Base-by-base conservation (phyloP, 2,888 invertebrate species). In the Mimas tiliae region DNA sequence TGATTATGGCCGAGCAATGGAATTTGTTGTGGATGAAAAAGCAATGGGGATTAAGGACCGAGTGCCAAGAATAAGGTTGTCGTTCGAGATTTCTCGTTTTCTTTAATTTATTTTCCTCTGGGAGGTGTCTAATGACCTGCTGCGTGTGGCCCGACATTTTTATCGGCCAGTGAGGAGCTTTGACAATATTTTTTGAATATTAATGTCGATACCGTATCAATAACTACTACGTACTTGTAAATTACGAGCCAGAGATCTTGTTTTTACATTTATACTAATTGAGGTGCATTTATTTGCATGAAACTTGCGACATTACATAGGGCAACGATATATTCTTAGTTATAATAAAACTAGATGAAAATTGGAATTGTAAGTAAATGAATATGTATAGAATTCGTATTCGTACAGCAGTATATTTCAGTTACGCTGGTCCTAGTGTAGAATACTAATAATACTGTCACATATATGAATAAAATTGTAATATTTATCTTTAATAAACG, bases 91-190 rank as follows among this genome's bases (percentile, higher is more conserved):
- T 89, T 89, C 91, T 92, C 89, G 91, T 93, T 90, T 90, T 85
- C 84, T 90, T 91, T 90, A 90, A 92, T 93, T 93, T 93, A 93
- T 93, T 91, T 92, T 91, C 84, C 86, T 86, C 79, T 75, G 85
- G 86, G 88, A 91, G 91, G 93, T 92, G 93, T 93, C 92, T 92
- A 93, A 93, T 92, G 92, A 91, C 90, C 84, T 87, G 86, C 86
- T 90, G 93, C 86, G 93, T 91, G 93, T 92, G 93, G 93, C 86
- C 93, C 81, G 89, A 86, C 90, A 89, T 90, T 91, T 91, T 93
- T 93, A 93, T 91, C 90, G 90, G 82, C 82, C 86, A 85, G 84
- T 83, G 88, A 85, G 88, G 86, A 79, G 86, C 87, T 87, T 89
- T 88, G 92, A 90, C 90, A 91, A 90, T 92, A 91, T 91, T 91